A percentile compares a stretch with the other conserved stretches of the same genome.
phyloP scores from a whole-genome alignment of 2,797 vertebrate species.

The Acanthis flammea region DNA sequence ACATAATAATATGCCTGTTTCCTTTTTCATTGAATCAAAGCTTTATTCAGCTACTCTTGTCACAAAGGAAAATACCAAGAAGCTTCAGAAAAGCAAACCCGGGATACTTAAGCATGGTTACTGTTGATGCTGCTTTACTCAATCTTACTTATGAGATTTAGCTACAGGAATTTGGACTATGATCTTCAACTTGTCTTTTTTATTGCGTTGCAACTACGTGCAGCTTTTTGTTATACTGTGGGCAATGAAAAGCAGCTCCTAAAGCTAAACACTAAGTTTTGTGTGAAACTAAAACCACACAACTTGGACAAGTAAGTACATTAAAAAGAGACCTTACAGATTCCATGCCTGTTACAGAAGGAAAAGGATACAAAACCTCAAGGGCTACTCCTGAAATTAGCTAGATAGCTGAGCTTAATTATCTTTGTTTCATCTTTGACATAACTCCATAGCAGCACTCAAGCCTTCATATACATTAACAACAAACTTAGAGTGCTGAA shows the following conservation, averaged over 20 bases:
- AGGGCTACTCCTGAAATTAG: background rate
- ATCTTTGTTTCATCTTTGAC: background rate
- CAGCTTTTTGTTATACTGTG: background rate
- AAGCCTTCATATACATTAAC: background rate
- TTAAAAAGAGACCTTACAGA: background rate
- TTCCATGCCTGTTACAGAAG: background rate
- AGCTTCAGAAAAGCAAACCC: background rate
- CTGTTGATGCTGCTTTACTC: constrained; percentile 3
- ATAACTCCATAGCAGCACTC: background rate
- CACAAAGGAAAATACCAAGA: background rate
- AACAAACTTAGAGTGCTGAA: background rate
- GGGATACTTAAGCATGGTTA: background rate
- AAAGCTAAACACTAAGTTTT: background rate
- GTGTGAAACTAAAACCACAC: background rate
- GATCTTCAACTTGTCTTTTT: constrained; percentile 7
- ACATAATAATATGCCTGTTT: background rate
- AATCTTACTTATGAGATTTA: background rate
- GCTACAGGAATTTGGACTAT: background rate
- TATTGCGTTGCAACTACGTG: background rate
- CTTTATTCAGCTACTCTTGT: background rate
- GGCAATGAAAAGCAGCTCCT: background rate
- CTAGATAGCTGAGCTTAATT: background rate
- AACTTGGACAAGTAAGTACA: background rate
- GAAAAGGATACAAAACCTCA: background rate
- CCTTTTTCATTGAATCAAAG: background rate